Evolutionary conservation across 2,888 invertebrate species (phyloP).

Genomic region (Choristoneura rosaceana): DNA sequence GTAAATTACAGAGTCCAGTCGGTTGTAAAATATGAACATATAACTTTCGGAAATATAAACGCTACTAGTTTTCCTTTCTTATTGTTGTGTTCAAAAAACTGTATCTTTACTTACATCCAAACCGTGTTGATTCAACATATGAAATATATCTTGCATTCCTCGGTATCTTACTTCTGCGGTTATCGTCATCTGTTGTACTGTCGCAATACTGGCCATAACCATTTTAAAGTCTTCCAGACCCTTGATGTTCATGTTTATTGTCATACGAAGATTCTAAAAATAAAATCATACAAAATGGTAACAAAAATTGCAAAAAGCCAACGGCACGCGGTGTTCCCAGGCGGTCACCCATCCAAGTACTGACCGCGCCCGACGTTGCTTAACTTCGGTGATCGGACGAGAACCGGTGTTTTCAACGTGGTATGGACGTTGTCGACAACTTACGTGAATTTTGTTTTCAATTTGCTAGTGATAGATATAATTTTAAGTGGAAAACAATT

Average conservation of each 20-base stretch:
- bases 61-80: no score
- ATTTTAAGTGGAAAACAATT: no score
- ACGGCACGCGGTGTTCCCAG: conserved; percentile 51
- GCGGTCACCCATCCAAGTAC: conserved; percentile 55
- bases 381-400: conserved; percentile 55
- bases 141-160: conserved; percentile 91
- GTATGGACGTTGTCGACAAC: conserved; percentile 50
- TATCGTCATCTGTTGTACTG: conserved; percentile 90
- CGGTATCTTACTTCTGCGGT: conserved; percentile 91
- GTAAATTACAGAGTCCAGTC: neutral
- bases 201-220: conserved; percentile 93
- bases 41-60: no score
- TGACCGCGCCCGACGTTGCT: conserved; percentile 53
- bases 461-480: neutral
- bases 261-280: conserved; percentile 84
- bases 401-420: conserved; percentile 53
- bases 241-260: conserved; percentile 91
- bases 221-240: conserved; percentile 93
- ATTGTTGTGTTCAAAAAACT: no score
- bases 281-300: no score
- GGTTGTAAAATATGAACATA: no score
- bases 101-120: conserved; percentile 82
- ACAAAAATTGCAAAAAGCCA: conserved; percentile 32
- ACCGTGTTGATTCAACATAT: conserved; percentile 89
- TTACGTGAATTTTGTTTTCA: neutral